These are phyloP conservation scores for Neria commutata DNA, from an alignment of 2,888 invertebrate species.

Conservation along the genomic window DNA sequence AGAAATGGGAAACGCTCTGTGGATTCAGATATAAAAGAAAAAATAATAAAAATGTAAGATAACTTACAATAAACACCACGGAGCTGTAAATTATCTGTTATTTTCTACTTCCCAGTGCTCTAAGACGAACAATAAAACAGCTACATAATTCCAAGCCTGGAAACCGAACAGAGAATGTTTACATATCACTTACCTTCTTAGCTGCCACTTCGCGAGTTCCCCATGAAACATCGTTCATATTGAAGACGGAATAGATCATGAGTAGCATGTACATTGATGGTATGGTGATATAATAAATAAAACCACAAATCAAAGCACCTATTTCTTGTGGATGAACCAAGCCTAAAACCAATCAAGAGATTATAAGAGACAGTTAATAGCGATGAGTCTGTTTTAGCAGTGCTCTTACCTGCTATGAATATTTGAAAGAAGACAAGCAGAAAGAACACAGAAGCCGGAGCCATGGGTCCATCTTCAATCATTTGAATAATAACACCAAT, in stretches of 20 bases:
- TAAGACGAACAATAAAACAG: too few relatives aligned
- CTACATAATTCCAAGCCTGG: too few relatives aligned
- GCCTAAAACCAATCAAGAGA: conserved; percentile 54
- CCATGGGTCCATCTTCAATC: conserved; percentile 76
- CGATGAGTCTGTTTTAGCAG: too few relatives aligned
- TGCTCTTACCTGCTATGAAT: conserved; percentile 65
- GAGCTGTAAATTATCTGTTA: too few relatives aligned
- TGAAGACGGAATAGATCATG: conserved; percentile 89
- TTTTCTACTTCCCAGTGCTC: too few relatives aligned
- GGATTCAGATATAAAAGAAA: too few relatives aligned
- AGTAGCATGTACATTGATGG: conserved; percentile 94
- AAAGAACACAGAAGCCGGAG: conserved; percentile 85
- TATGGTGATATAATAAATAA: conserved; percentile 88
- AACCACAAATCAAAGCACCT: conserved; percentile 73
- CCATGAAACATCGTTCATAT: conserved; percentile 93
- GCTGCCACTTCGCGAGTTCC: conserved; percentile 83
- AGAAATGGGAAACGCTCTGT: too few relatives aligned
- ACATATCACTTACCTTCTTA: conserved; percentile 37
- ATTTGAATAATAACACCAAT: conserved; percentile 82
- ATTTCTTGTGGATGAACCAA: conserved; percentile 82
- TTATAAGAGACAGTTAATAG: neutral
- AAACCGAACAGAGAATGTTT: too few relatives aligned
- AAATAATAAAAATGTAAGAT: too few relatives aligned
- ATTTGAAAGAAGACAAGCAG: conserved; percentile 74
- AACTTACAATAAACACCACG: too few relatives aligned